Evolutionary conservation across 1,140 invertebrate genomes (phyloP), one percentile per base, ranked within the genome.

Genomic region (Lasioglossum albipes): DNA sequence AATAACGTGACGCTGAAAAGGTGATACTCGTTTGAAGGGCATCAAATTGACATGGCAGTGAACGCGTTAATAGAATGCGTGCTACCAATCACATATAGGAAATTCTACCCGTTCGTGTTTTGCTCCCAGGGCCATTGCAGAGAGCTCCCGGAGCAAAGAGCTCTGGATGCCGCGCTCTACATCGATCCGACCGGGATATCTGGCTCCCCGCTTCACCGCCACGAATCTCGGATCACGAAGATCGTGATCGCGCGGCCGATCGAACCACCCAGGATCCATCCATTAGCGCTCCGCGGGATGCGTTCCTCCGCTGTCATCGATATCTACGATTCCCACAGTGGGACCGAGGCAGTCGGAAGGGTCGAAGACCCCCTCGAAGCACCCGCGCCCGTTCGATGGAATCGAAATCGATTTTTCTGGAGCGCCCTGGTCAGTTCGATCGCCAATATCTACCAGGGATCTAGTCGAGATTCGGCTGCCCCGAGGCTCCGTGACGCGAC

Each of bases 221-320:
- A 54, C 72, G 42, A 74, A 80, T 61, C 65, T 68, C 27, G 62
- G 52, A 75, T 80, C 79, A 82, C 68, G 70, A 75, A 73, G 75
- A 82, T 83, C 75, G 76, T 80, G 84, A 87, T 81, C 71, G 71
- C 74, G 62, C 62, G 57, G 74, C 78, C 79, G 77, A 79, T 79
- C 75, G 66, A 87, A 49, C 86, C 86, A 88, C 86, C 86, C 86
- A 88, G 69, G 86, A 83, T 88, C 86, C 81, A 87, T 88, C 86
- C 86, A 88, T 88, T 88, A 88, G 81, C 76, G 86, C 86, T 84
- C 86, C 73, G 75, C 86, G 73, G 86, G 86, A 87, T 75, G 79
- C 78, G 71, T 31, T 68, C 85, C 70, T 71, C 45, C 54, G 57
- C 69, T 72, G 84, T 86, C 85, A 87, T 87, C 85, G 84, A 87